These are phyloP conservation scores for Vanacampus margaritifer DNA, from an alignment of 2,113 vertebrate species.

Conservation along the genomic window DNA sequence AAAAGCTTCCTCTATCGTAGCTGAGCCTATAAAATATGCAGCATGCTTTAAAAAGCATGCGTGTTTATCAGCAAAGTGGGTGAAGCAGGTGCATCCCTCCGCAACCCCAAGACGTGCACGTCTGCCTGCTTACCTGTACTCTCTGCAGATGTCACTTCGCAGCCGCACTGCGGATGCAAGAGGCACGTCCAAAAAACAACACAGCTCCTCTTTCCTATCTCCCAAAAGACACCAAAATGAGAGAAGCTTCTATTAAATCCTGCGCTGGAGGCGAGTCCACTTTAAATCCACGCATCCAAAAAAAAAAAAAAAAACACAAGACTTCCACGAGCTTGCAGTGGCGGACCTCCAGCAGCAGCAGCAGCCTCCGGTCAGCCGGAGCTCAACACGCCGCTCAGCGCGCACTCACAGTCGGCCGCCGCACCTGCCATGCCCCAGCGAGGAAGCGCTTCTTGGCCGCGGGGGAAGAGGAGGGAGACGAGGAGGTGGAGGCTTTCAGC, in stretches of 20 bases:
- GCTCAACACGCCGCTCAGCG: slow-evolving; percentile 57
- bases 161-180: slow-evolving; percentile 78
- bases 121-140: slow-evolving; percentile 74
- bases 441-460: slow-evolving; percentile 63
- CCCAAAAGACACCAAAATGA: slow-evolving; percentile 39
- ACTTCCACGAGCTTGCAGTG: slow-evolving; percentile 4
- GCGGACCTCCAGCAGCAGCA: slow-evolving; percentile 58
- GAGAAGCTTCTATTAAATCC: slow-evolving; percentile 54
- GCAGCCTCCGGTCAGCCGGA: slow-evolving; percentile 63
- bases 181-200: slow-evolving; percentile 62
- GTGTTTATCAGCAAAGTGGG: background rate
- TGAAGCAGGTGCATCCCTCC: slow-evolving; percentile 5
- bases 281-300: slow-evolving; percentile 56
- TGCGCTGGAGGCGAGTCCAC: slow-evolving; percentile 43
- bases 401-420: slow-evolving; percentile 57
- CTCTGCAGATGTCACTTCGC: slow-evolving; percentile 72
- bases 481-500: slow-evolving; percentile 52
- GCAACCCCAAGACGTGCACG: slow-evolving; percentile 8
- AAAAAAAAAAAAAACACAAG: background rate
- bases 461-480: slow-evolving; percentile 49
- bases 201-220: slow-evolving; percentile 64
- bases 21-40: background rate
- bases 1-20: background rate
- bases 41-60: background rate
- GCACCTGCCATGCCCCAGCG: slow-evolving; percentile 64